Evolutionary conservation across 2,888 invertebrate genomes (phyloP).

Genomic region (Calameuta idolon): DNA sequence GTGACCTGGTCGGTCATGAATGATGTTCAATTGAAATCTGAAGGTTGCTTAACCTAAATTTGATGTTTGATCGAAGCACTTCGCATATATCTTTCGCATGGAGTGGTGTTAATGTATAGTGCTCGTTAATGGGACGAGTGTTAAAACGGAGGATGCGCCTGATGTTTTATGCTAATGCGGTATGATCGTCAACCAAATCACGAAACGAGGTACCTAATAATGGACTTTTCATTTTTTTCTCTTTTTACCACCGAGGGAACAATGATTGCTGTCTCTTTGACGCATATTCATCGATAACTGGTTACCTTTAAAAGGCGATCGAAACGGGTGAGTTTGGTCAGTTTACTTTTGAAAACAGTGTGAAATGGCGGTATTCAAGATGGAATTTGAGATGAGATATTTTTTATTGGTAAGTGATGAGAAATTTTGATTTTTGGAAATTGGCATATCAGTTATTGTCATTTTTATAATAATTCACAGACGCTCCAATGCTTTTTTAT

Average conservation of each 20-base stretch:
- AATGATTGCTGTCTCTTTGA: slow-evolving; percentile 28
- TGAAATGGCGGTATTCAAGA: slow-evolving; percentile 21
- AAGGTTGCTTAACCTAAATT: neutral
- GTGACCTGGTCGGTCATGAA: neutral
- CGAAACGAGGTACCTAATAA: slow-evolving; percentile 48
- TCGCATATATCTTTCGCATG: neutral
- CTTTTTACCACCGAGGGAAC: slow-evolving; percentile 21
- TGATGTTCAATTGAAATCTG: neutral
- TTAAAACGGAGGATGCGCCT: slow-evolving; percentile 43
- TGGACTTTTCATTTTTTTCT: slow-evolving; percentile 35
- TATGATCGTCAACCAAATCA: slow-evolving; percentile 52
- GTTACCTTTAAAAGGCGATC: slow-evolving; percentile 49
- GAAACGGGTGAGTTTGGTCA: slow-evolving; percentile 26
- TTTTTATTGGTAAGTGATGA: neutral
- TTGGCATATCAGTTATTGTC: neutral
- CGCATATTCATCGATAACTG: slow-evolving; percentile 31
- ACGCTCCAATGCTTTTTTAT: neutral
- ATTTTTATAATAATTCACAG: neutral
- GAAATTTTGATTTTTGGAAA: neutral
- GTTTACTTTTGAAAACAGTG: slow-evolving; percentile 33
- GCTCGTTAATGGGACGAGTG: slow-evolving; percentile 17
- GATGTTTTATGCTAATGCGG: slow-evolving; percentile 58
- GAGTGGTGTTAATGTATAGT: slow-evolving; percentile 32
- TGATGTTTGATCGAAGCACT: neutral
- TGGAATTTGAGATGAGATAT: neutral